Percentiles rank a stretch among this genome's conserved stretches.
Conservation (phyloP, 30 jellyfish, hydroid and myxozoan genomes). For the Nemopilema nomurai region DNA sequence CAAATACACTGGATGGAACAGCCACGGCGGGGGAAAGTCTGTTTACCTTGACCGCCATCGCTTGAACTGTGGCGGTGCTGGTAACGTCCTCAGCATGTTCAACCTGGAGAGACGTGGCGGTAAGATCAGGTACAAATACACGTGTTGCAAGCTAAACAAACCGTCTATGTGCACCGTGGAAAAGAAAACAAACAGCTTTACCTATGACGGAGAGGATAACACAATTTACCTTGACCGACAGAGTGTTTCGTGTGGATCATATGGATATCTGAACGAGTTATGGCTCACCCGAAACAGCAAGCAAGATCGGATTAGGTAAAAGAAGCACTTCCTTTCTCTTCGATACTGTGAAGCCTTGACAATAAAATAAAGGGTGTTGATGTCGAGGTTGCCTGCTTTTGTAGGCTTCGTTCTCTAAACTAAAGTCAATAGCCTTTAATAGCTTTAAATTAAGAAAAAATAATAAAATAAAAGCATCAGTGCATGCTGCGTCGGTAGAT, state of each 20-base stretch:
- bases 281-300: not conserved
- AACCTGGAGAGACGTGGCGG: conserved; percentile 13
- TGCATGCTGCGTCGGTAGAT: no score
- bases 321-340: no score
- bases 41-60: conserved; percentile 29
- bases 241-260: not conserved
- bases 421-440: no score
- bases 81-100: conserved; percentile 11
- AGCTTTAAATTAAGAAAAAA: no score
- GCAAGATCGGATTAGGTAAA: not conserved
- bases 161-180: not conserved
- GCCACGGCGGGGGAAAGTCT: conserved; percentile 16
- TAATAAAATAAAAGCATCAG: no score
- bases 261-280: conserved; percentile 5
- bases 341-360: not conserved
- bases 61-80: not conserved
- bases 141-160: conserved; percentile 19
- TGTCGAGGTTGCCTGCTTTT: no score
- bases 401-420: no score
- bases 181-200: not conserved
- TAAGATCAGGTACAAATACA: conserved; percentile 1
- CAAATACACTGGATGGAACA: not conserved
- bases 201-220: not conserved
- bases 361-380: not conserved
- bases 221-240: not conserved